These are phyloP conservation scores for Dromas ardeola DNA, from an alignment of 2,113 vertebrate species.

Conservation along the genomic window DNA sequence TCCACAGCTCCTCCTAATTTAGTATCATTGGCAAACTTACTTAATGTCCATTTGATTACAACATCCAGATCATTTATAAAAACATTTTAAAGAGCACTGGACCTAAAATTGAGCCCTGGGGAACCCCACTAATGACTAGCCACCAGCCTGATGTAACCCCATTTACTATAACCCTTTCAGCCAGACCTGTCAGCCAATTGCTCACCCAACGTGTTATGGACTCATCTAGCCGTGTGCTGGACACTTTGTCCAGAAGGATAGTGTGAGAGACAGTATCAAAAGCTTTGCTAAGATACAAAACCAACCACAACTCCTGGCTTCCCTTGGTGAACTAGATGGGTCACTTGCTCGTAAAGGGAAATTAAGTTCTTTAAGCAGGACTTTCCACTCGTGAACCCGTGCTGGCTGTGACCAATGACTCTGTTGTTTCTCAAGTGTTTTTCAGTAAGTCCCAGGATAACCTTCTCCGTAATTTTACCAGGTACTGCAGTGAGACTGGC, in stretches of 20 bases:
- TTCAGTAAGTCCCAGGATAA: not conserved
- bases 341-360: not conserved
- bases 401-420: not conserved
- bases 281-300: not conserved
- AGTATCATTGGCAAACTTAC: not conserved
- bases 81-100: not conserved
- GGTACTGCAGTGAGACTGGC: not conserved
- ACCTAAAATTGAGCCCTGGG: not conserved
- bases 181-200: not conserved
- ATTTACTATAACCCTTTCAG: not conserved
- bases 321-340: not conserved
- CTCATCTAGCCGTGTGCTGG: not conserved
- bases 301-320: not conserved
- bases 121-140: not conserved
- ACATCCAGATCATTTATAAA: not conserved
- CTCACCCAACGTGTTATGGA: not conserved
- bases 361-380: not conserved
- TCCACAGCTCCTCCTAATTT: not conserved
- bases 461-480: not conserved
- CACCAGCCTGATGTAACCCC: not conserved
- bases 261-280: no score
- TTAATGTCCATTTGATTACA: not conserved
- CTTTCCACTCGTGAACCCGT: rapidly evolving
- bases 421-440: not conserved
- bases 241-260: not conserved